Evolutionary conservation across 92 coral and sea anemone genomes (phyloP).

Genomic region (Diadumene lineata): DNA sequence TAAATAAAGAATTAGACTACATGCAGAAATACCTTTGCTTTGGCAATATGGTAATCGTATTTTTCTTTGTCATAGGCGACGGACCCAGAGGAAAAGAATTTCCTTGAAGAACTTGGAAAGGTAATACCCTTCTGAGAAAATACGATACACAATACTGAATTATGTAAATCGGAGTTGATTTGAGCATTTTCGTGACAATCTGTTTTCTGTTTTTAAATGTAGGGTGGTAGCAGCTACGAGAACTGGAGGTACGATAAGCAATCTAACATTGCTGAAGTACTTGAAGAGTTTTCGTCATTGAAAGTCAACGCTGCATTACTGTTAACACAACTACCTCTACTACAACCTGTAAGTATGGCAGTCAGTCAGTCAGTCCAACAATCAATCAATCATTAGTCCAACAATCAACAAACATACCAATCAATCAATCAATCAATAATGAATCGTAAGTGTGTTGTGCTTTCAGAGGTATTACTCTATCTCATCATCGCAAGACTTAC

Average conservation of each 20-base stretch:
- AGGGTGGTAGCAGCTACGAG: constrained; percentile 93
- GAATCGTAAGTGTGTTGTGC: not conserved
- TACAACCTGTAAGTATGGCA: constrained; percentile 84
- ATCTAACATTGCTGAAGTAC: constrained; percentile 89
- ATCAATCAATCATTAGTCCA: not conserved
- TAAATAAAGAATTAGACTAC: no score
- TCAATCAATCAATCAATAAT: not conserved
- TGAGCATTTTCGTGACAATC: no score
- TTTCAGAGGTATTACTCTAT: constrained; percentile 91
- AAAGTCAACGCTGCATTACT: constrained; percentile 80
- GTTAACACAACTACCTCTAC: constrained; percentile 83
- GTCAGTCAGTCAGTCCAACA: not conserved
- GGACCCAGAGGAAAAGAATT: constrained; percentile 64
- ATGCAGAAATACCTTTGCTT: no score
- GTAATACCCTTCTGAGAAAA: constrained; percentile 29
- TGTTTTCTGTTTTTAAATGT: no score
- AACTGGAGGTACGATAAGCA: constrained; percentile 94
- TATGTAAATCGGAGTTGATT: not conserved
- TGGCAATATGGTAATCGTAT: not conserved
- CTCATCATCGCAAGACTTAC: constrained; percentile 89
- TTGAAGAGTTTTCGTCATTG: constrained; percentile 77
- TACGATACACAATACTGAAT: not conserved
- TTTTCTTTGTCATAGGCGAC: constrained; percentile 53
- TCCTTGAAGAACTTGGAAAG: constrained; percentile 80
- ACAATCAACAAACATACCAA: no score